A percentile compares a stretch with the other conserved stretches of the same genome.
These are phyloP conservation scores for Calephelis nemesis DNA, from an alignment of 1,140 invertebrate species.

Conservation along the genomic window DNA sequence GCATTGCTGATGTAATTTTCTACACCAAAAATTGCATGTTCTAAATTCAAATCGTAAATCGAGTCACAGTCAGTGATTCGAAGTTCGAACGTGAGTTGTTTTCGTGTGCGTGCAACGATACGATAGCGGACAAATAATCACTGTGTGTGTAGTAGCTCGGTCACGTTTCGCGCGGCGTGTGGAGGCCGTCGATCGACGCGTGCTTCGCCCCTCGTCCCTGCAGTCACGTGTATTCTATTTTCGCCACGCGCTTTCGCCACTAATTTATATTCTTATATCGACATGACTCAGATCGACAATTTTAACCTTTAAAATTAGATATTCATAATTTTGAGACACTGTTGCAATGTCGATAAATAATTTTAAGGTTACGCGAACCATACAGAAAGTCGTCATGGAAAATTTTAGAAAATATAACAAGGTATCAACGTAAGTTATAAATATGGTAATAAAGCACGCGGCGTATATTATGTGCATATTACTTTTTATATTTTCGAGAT, in stretches of 20 bases:
- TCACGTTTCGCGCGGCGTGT: constrained; percentile 73
- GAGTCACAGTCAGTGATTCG: constrained; percentile 11
- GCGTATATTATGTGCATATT: not conserved
- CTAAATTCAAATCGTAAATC: constrained; percentile 4
- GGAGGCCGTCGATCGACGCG: constrained; percentile 50
- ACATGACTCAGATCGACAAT: constrained; percentile 15
- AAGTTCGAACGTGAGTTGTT: constrained; percentile 21
- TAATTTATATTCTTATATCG: constrained; percentile 22
- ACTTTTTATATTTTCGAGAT: no score
- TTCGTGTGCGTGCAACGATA: constrained; percentile 28
- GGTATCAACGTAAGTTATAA: not conserved
- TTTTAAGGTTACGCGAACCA: not conserved
- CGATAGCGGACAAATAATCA: not conserved
- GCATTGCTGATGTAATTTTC: no score
- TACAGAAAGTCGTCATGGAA: not conserved
- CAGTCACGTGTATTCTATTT: constrained; percentile 65
- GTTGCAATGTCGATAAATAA: not conserved
- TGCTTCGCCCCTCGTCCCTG: constrained; percentile 41
- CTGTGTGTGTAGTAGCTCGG: constrained; percentile 39
- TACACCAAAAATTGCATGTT: constrained; percentile 2
- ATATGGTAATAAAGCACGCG: not conserved
- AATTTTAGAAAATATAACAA: not conserved
- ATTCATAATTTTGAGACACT: not conserved
- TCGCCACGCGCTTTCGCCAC: constrained; percentile 54
- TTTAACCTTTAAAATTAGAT: constrained; percentile 4